Conservation (phyloP, 2,113 vertebrate genomes). For the Turdus rufiventris region DNA sequence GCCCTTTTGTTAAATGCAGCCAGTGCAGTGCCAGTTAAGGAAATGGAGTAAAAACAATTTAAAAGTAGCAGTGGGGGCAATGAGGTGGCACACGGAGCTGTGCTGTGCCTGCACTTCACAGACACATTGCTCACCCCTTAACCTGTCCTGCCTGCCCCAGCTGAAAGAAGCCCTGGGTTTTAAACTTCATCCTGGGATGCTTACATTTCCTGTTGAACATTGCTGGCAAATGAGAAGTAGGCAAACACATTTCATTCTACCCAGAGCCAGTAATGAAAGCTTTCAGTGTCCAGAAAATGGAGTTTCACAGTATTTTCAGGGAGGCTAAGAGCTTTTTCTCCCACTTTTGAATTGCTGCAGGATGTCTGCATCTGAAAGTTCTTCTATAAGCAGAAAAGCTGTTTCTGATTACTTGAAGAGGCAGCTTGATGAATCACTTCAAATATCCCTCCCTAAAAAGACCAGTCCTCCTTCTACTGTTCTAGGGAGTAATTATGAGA, state of each 20-base stretch:
- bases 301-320: not conserved
- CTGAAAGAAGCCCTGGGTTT: not conserved
- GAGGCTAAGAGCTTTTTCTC: not conserved
- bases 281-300: not conserved
- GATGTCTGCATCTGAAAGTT: not conserved
- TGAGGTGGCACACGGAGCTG: fast-evolving
- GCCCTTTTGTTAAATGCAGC: not conserved
- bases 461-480: not conserved
- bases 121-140: not conserved
- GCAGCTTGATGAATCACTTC: not conserved
- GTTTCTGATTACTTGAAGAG: not conserved
- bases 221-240: not conserved
- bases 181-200: not conserved
- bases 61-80: not conserved
- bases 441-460: not conserved
- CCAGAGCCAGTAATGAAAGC: not conserved
- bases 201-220: not conserved
- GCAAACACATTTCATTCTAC: not conserved
- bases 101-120: not conserved
- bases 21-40: not conserved
- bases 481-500: not conserved
- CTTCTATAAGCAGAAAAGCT: not conserved
- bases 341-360: not conserved
- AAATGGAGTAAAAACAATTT: constrained; percentile 5
- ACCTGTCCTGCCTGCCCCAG: not conserved